phyloP scores from a whole-genome alignment of 1,140 invertebrate species.

The Oncopodura yosiiana region DNA sequence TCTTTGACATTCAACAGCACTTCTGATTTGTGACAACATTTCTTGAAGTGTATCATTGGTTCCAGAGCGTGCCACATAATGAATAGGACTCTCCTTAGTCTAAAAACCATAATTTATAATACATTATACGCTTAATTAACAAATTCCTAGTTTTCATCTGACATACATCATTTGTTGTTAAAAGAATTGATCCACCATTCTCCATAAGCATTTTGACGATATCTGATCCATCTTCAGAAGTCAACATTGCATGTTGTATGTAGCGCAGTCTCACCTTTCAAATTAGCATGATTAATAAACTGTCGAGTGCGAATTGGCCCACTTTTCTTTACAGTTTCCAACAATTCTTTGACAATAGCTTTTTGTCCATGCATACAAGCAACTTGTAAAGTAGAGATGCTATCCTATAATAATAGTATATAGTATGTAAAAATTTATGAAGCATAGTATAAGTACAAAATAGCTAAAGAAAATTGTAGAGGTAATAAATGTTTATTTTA shows the following conservation, averaged over 20 bases:
- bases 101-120: constrained; percentile 40
- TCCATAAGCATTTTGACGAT: constrained; percentile 77
- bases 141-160: not conserved
- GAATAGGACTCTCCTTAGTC: constrained; percentile 83
- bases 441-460: too few species aligned
- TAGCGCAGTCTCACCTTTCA: constrained; percentile 83
- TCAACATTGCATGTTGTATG: constrained; percentile 74
- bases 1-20: constrained; percentile 74
- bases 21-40: constrained; percentile 80
- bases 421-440: too few species aligned
- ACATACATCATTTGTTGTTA: constrained; percentile 60
- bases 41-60: constrained; percentile 92
- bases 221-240: constrained; percentile 70
- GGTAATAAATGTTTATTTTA: too few species aligned
- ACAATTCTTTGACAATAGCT: not conserved
- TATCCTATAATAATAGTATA: too few species aligned
- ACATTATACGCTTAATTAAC: not conserved
- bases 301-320: constrained; percentile 56
- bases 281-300: constrained; percentile 68
- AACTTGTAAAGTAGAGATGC: not conserved
- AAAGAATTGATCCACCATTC: constrained; percentile 73
- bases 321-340: not conserved
- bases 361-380: not conserved
- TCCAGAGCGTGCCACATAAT: constrained; percentile 84
- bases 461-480: too few species aligned